phyloP scores from a whole-genome alignment of 2,888 invertebrate species.

The Anthoptus insignis region DNA sequence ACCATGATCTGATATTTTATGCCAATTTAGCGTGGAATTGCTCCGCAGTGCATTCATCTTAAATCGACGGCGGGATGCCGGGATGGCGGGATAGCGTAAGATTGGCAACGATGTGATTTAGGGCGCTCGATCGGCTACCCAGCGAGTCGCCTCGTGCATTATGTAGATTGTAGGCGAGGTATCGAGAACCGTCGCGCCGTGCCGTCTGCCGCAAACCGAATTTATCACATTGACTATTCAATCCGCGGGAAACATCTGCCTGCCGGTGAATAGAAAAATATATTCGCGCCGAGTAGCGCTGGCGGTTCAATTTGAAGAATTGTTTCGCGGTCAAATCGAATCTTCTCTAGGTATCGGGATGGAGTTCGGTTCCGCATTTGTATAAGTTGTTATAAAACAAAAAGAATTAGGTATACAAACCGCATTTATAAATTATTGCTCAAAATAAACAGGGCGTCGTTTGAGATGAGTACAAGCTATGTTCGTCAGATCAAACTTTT shows the following conservation, averaged over 20 bases:
- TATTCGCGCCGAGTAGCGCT: slow-evolving; percentile 49
- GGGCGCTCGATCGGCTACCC: slow-evolving; percentile 46
- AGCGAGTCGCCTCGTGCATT: slow-evolving; percentile 64
- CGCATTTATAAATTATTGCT: too few species aligned
- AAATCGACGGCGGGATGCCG: slow-evolving; percentile 21
- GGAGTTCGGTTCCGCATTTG: background rate
- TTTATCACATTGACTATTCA: slow-evolving; percentile 85
- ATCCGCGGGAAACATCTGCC: slow-evolving; percentile 78
- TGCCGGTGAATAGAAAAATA: slow-evolving; percentile 66
- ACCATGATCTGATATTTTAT: slow-evolving; percentile 27
- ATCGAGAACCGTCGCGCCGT: too few species aligned
- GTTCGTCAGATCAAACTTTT: too few species aligned
- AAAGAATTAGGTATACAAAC: too few species aligned
- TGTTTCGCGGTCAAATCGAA: slow-evolving; percentile 30
- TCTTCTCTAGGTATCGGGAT: slow-evolving; percentile 4
- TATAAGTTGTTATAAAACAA: too few species aligned
- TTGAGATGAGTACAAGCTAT: too few species aligned
- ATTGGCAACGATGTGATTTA: slow-evolving; percentile 52
- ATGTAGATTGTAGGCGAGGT: too few species aligned
- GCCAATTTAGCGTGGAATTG: slow-evolving; percentile 26
- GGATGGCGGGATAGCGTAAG: slow-evolving; percentile 34
- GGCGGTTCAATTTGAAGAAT: slow-evolving; percentile 39
- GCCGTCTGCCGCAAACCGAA: slow-evolving; percentile 74
- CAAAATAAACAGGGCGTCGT: too few species aligned
- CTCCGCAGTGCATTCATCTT: slow-evolving; percentile 32